Base-by-base conservation (phyloP, 2,888 invertebrate genomes). In the Heliconius charithonia region DNA sequence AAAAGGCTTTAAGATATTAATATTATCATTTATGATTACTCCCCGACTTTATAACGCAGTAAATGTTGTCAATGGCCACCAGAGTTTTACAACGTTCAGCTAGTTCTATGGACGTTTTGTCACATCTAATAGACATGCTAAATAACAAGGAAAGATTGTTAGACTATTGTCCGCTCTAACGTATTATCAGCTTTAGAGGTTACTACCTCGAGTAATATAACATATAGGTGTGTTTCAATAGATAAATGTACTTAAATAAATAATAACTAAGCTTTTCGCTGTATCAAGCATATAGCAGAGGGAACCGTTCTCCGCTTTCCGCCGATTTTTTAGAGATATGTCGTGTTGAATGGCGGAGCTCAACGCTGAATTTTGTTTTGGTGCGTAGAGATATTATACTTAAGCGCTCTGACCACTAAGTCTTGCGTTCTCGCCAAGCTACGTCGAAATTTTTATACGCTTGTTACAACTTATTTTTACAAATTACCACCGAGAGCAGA, bases 1-100 rank as follows among this genome's bases (percentile, higher is more conserved):
- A 77, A 32, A 69, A 80, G 77, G 79, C 79, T 82, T 80, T 77
- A 79, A 77, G 69, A 76, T 82, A 78, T 83, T 81, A 82, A 82
- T 81, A 83, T 79, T 82, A 82, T 83, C 80, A 82, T 82, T 82
- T 83, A 81, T 83, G 82, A 80, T 80, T 80, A 83, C 82, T 79
- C 75, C 73, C 76, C 70, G 79, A 73, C 79, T 85, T 85, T 85
- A 84, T 82, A 82, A 79, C 81, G 82, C 77, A 77, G 80, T 85
- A 85, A 84, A 85, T 79, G 80, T 71, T 81, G 70, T 80, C 81
- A 82, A 81, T 82, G 80, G 80, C 81, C 84, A 83, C 80, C 81
- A 74, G 74, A 81, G 81, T 80, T 83, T 83, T 83, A 83, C 82
- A 70, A 76, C 80, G 62, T 66, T 74, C 67, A 78, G 66, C 82